phyloP scores from a whole-genome alignment of 2,888 invertebrate genomes.

The Apamea epomidion region DNA sequence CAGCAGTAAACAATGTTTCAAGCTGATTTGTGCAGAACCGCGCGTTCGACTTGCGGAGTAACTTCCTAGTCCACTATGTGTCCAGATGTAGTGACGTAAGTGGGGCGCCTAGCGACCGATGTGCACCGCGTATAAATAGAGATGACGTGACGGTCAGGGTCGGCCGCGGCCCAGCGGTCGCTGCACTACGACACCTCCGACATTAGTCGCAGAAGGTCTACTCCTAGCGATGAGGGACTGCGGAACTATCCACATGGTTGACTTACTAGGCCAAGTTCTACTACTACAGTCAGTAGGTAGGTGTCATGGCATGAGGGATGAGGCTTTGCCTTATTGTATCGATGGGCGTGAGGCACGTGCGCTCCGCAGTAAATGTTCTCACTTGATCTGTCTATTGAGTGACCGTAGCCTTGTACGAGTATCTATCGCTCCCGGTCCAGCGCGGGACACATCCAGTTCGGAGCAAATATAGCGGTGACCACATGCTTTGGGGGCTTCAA shows the following conservation, averaged over 20 bases:
- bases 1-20: background rate
- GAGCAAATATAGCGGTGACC: constrained; percentile 68
- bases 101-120: constrained; percentile 65
- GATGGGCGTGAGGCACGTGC: background rate
- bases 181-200: constrained; percentile 68
- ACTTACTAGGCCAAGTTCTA: background rate
- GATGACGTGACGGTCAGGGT: constrained; percentile 79
- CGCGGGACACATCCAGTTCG: constrained; percentile 20
- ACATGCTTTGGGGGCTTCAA: constrained; percentile 44
- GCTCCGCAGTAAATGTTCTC: constrained; percentile 6
- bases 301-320: background rate
- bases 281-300: background rate
- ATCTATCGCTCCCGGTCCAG: constrained; percentile 11
- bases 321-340: background rate
- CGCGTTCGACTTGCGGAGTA: background rate
- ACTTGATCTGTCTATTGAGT: background rate
- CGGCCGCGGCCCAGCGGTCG: constrained; percentile 76
- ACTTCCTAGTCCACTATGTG: constrained; percentile 37
- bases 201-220: constrained; percentile 35
- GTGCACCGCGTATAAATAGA: constrained; percentile 78
- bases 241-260: background rate
- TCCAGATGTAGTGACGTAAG: constrained; percentile 45
- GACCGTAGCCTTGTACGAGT: constrained; percentile 14
- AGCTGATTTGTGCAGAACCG: background rate
- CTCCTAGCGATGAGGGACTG: background rate